Base-by-base conservation (phyloP, 1,140 invertebrate species). In the Lepidurus packardi region DNA sequence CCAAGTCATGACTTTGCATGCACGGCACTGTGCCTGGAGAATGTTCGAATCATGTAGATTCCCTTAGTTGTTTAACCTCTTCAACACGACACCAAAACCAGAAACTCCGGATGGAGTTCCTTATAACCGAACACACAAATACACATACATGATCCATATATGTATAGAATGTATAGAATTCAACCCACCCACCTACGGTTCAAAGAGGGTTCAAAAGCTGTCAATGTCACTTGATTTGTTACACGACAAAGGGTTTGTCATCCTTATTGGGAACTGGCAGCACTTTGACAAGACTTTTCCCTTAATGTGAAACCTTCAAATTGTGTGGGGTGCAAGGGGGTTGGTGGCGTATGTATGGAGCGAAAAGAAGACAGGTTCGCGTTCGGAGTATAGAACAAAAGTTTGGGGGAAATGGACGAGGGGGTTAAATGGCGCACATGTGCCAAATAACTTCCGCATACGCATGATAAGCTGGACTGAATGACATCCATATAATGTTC, bases 401-500 rank as follows among this genome's bases (percentile, higher is more conserved):
- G 53, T 21, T 9, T 65, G 16, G 16, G 34, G 53, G 21, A 65
- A 65, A 21, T 13, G 53, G 53, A n/a, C 3, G 21, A 65, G 21
- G 13, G 53, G 53, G 13, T 21, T 65, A 65, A 65, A 65, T 65
- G 53, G 53, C 16, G 53, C 53, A 65, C 53, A 65, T 65, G 53
- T 65, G 53, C 53, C 13, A 21, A 16, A 65, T 65, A 65, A 65
- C 53, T 65, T 65, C 53, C 53, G 53, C 53, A 21, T 65, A n/a
- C 16, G 53, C 53, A 65, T 65, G 53, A 65, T 65, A 65, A 65
- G 53, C 53, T 65, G 53, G 53, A 65, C 53, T 65, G 53, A 65
- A 65, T 65, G 53, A 65, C 53, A 65, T 65, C 53, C 53, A 65
- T 65, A 65, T 65, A 65, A 65, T 65, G 53, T 65, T 34, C 16